Evolutionary conservation across 1,140 invertebrate genomes (phyloP), one percentile per base, ranked within the genome.

Genomic region (Nasonia vitripennis): DNA sequence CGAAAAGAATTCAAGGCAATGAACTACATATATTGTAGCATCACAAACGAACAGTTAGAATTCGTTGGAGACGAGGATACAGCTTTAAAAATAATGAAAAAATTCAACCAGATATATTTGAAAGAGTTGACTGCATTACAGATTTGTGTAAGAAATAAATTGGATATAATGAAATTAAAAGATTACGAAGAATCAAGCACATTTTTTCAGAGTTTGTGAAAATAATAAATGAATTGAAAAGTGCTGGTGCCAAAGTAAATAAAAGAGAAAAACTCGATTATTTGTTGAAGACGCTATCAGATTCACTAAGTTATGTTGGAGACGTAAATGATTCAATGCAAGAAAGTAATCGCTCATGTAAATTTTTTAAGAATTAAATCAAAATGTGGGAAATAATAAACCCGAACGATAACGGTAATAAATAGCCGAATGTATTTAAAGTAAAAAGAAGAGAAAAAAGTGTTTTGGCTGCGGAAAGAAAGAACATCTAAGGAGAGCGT

Each of bases 221-320:
- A 37, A 77, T 86, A 45, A 86, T 75, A 23, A 86, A 48, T 77
- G 48, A 81, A 45, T 67, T 86, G 37, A 86, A 77, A 81, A 86
- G 45, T 45, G 68, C 84, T 10, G 71, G 78, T 51, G 84, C 45
- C 68, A 74, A 0, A 23, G 34, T 86, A 0, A 67, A 27, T 31
- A 78, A 81, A 68, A 55, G 62, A 23, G 78, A 81, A 86, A 86
- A 86, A 81, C 77, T 86, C 37, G 68, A 68, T 5, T 86, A 81
- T 48, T 77, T 81, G 20, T 68, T 86, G 3, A 48, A 48, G 20
- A 81, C 84, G 9, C 62, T 86, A 37, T 78, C 78, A 41, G 37
- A 45, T 67, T 86, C 84, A 75, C n/a, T 74, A 17, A 81, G 73
- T 83, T 74, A 17, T 77, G 73, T 83, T 67, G 82, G 73, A 11